Evolutionary conservation across 2,113 vertebrate genomes (phyloP), one percentile per base, ranked within the genome.

Genomic region (Ancistrus triradiatus): DNA sequence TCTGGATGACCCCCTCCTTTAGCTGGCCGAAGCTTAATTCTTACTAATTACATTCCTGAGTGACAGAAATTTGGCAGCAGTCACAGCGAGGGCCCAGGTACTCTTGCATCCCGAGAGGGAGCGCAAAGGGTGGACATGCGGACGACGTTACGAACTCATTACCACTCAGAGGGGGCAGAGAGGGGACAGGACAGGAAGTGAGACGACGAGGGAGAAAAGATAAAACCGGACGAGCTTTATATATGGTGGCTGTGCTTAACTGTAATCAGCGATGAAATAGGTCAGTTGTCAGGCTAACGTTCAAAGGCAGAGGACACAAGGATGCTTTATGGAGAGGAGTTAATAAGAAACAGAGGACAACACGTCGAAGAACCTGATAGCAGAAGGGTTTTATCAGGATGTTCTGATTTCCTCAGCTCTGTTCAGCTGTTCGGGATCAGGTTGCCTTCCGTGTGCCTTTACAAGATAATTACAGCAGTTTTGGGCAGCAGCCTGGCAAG

Each of bases 41-140:
- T 87, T 80, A 82, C 82, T 90, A 90, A 90, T 90, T 88, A 87
- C 88, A 89, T 89, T 90, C 87, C 64, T 70, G 59, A 71, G 84
- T 92, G 92, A 92, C 92, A 93, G 89, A 88, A 93, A 90, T 85
- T 91, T 94, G 91, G 92, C 91, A 84, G 77, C 69, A n/a, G 75
- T 74, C 77, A 75, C 81, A 72, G 60, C 69, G 61, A 86, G 81
- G 61, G 75, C 71, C 78, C 85, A 90, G 88, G 90, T 90, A 85
- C 81, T 81, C 77, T 75, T 77, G 71, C 63, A 78, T 70, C 72
- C 68, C 65, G 3, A 33, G n/a, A 64, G 72, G 55, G 61, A 56
- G 40, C 11, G 64, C 72, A 77, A 79, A 37, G 19, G 19, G 14
- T 18, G 14, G 28, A 47, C 15, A 50, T 25, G 17, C 19, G 24